Base-by-base conservation (phyloP, 2,797 vertebrate species). In the Brotogeris chrysoptera region DNA sequence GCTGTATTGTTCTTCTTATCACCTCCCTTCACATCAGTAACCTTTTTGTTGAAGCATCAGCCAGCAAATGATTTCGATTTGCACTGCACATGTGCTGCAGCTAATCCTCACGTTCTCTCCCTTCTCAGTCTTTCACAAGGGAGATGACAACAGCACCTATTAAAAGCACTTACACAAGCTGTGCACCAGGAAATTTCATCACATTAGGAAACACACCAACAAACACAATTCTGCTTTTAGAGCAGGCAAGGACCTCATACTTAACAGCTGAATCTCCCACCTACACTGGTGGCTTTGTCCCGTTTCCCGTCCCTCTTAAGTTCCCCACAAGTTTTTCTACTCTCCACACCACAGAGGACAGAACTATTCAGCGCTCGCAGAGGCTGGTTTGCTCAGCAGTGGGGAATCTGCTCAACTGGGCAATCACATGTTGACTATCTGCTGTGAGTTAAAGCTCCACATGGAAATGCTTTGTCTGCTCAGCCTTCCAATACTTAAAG, bases 371-470 rank as follows among this genome's bases (percentile, higher is more conserved):
- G 8, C 2, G 12, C 18, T 34, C 4, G 0, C 2, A 38, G 47
- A 27, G 47, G 9, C 11, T 21, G 68, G 9, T 32, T 32, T 43
- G 74, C 46, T 73, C 65, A 34, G 72, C 14, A 25, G 24, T 2
- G 10, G 32, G 53, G 23, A 60, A 64, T 43, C 25, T 3, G 21
- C 41, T 84, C 63, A 1, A 4, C 46, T 13, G 10, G 43, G 30
- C 11, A 49, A 57, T 4, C 10, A 3, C 72, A 23, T 0, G 2
- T 4, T 1, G 25, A 49, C 14, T 4, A 30, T 11, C 34, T 9
- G 14, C 57, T 10, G 5, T 3, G 52, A 76, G n/a, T 16, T 34
- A 61, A 61, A 76, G 49, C 88, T 59, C 69, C 25, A 17, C 0
- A 0, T 9, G 39, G 34, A 32, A 78, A 27, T 2, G 4, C n/a